Percentiles rank a stretch among this genome's conserved stretches.
These are phyloP conservation scores for Hirudo medicinalis DNA, from an alignment of 1,140 invertebrate genomes.

Conservation along the genomic window DNA sequence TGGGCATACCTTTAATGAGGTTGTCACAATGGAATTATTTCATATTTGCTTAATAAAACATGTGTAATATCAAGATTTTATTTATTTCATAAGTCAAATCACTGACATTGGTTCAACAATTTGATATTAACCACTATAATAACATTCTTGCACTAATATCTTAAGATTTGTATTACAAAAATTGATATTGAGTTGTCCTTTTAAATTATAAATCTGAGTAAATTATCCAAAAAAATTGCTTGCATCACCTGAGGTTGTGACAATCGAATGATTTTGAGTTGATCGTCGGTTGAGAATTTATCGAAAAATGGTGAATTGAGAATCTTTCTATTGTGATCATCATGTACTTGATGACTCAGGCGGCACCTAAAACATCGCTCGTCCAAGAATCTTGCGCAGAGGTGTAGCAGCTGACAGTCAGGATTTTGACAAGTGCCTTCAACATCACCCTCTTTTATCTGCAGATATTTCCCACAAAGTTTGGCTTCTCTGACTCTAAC, in stretches of 20 bases:
- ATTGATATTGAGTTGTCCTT: neutral
- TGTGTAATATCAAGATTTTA: neutral
- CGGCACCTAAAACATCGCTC: neutral
- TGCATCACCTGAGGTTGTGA: no score
- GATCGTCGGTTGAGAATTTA: no score
- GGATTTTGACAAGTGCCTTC: neutral
- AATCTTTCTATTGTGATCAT: neutral
- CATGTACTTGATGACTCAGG: neutral
- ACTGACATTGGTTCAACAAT: neutral
- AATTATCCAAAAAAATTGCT: no score
- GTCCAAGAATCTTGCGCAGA: conserved; percentile 1
- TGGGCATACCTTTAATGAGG: neutral
- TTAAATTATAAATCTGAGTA: no score
- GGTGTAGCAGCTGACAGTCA: neutral
- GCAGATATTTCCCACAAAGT: neutral
- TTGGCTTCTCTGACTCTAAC: conserved; percentile 1
- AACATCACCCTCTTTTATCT: neutral
- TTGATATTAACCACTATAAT: neutral
- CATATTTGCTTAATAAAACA: neutral
- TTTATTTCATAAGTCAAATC: neutral
- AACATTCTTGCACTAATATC: neutral
- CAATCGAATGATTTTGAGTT: no score
- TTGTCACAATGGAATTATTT: neutral
- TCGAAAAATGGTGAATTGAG: no score
- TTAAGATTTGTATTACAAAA: neutral